Percentiles rank a stretch among this genome's conserved stretches.
phyloP scores from a whole-genome alignment of 2,888 invertebrate genomes.

The Litoditis marina region DNA sequence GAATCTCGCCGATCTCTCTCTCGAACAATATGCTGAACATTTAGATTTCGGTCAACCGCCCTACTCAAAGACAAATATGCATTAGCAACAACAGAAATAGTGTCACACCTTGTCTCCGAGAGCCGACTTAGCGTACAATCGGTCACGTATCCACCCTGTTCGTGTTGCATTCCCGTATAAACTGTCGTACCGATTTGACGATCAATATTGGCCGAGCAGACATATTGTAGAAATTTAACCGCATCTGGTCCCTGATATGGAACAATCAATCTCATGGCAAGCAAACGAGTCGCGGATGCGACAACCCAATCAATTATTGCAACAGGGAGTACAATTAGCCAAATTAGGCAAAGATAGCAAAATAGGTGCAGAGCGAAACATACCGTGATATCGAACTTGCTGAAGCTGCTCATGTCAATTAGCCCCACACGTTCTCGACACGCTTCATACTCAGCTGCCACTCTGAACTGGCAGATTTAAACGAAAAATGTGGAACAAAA shows the following conservation, averaged over 20 bases:
- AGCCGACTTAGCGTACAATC: slow-evolving; percentile 90
- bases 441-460: slow-evolving; percentile 83
- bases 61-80: too few relatives aligned
- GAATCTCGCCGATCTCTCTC: too few relatives aligned
- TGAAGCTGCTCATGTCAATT: slow-evolving; percentile 93
- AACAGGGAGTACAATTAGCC: neutral
- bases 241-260: slow-evolving; percentile 70
- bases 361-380: slow-evolving; percentile 46
- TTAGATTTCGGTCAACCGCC: too few relatives aligned
- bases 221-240: slow-evolving; percentile 81
- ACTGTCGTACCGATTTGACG: slow-evolving; percentile 87
- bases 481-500: neutral
- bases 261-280: neutral
- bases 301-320: neutral
- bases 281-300: neutral
- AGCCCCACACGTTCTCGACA: slow-evolving; percentile 88
- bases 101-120: slow-evolving; percentile 78
- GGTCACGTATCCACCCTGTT: slow-evolving; percentile 90
- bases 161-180: slow-evolving; percentile 96
- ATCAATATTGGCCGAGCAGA: slow-evolving; percentile 94
- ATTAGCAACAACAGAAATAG: too few relatives aligned
- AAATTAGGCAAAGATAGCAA: neutral
- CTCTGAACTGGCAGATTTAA: slow-evolving; percentile 66
- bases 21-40: too few relatives aligned
- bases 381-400: slow-evolving; percentile 90